Evolutionary conservation across 2,113 vertebrate genomes (phyloP), one percentile per base, ranked within the genome.

Genomic region (Buteo buteo): DNA sequence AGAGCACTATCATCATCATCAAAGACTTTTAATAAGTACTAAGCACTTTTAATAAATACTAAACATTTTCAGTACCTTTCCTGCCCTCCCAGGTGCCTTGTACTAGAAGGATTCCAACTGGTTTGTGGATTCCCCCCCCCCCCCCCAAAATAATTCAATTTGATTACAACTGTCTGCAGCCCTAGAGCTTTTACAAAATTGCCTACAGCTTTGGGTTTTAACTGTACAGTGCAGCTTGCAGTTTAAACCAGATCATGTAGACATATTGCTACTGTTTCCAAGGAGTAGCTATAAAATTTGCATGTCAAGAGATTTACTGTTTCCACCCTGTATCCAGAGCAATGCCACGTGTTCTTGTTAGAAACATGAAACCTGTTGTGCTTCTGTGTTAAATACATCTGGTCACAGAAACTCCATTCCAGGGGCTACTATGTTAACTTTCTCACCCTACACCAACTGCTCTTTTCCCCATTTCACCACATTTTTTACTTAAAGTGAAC

Each of bases 211-310:
- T 8, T 62, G 49, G 34, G 32, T 10, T 86, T 21, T 26, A 50
- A n/a, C 42, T 6, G 9, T 11, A 11, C 28, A 32, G 29, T 13
- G 34, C 58, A 70, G 62, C 62, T 42, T 58, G 74, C 65, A 28
- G 18, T 6, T 52, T 70, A 34, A 70, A n/a, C 38, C 38, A 31
- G 36, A 26, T 13, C 29, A 17, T 7, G 38, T 15, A 72, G 13
- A 64, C 21, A 5, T 0, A 0, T 2, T 0, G 7, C 21, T 89
- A 7, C 65, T 62, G 72, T 25, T 83, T 36, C 21, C 54, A 42
- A 81, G 28, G 59, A 79, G 13, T 6, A 7, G 2, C 59, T 40
- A 29, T n/a, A 50, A 38, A 59, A 50, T n/a, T 29, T 62, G 14
- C 36, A 4, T 4, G 29, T 26, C 8, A 5, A 36, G 67, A 50